phyloP scores from a whole-genome alignment of 2,113 vertebrate genomes.

The Felis chaus region DNA sequence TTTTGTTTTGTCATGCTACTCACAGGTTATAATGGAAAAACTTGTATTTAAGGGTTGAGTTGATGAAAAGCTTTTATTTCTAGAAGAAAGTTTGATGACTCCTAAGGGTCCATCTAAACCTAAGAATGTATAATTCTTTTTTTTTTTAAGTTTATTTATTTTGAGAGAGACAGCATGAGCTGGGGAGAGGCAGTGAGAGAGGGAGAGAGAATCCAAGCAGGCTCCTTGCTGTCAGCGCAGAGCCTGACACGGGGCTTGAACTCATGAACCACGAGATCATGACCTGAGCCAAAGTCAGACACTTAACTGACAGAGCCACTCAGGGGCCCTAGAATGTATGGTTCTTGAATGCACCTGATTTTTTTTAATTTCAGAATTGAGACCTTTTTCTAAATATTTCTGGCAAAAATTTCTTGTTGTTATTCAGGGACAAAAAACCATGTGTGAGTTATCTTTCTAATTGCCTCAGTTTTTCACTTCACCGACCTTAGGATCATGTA shows the following conservation, averaged over 20 bases:
- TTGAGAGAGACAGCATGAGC: too few species aligned
- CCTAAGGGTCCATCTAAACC: not conserved
- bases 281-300: too few species aligned
- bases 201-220: too few species aligned
- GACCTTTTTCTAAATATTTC: constrained; percentile 48
- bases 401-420: not conserved
- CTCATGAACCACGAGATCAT: too few species aligned
- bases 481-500: not conserved
- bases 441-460: constrained; percentile 24
- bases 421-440: not conserved
- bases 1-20: not conserved
- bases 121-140: not conserved
- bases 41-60: not conserved
- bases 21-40: not conserved
- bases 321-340: not conserved
- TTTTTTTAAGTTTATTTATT: not conserved
- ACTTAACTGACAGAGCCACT: too few species aligned
- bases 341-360: not conserved
- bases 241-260: too few species aligned
- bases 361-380: constrained; percentile 31
- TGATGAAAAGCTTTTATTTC: not conserved
- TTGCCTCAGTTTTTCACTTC: not conserved
- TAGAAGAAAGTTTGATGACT: not conserved
- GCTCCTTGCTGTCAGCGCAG: too few species aligned
- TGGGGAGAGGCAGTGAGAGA: too few species aligned